Evolutionary conservation across 1,140 invertebrate species (phyloP), one percentile per base, ranked within the genome.

Genomic region (Dryas iulia): DNA sequence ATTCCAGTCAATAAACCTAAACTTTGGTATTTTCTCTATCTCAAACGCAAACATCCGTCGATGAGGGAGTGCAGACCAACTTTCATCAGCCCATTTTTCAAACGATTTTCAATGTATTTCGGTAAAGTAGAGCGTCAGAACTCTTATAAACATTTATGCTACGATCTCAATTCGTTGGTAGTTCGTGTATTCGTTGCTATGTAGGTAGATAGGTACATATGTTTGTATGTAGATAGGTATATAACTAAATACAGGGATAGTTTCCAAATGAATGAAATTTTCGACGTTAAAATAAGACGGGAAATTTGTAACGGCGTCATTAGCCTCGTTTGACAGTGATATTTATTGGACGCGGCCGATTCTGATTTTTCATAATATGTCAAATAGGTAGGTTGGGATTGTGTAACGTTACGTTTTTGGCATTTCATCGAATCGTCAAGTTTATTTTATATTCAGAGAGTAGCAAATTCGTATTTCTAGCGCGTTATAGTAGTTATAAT

Each of bases 31-130:
- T 79, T 76, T 77, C 66, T 68, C 69, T 65, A 71, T 69, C 76
- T n/a, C n/a, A n/a, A n/a, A 80, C 52, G 79, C 77, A 84, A 87
- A 86, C 79, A 84, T 77, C 74, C 72, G 73, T 75, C 66, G 69
- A 73, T 33, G 54, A 73, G 60, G 63, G 81, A 56, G 62, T 87
- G 84, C 79, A 76, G 71, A 78, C 79, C 33, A 77, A 67, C 72
- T 86, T 87, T 87, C 85, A 82, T 69, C 85, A 87, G 78, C 75
- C 74, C 76, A 82, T 88, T 86, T 89, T 88, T 88, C 82, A 82
- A 73, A 53, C 73, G 72, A 77, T 82, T 85, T 78, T 79, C 79
- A 70, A 73, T 83, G 76, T 87, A 87, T 89, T 84, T 89, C 78
- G 52, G 82, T 86, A 83, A 89, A 87, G 79, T 88, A 78, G 87